A percentile compares a stretch with the other conserved stretches of the same genome.
Conservation (phyloP, 92 coral and sea anemone genomes). For the Heteractis magnifica region DNA sequence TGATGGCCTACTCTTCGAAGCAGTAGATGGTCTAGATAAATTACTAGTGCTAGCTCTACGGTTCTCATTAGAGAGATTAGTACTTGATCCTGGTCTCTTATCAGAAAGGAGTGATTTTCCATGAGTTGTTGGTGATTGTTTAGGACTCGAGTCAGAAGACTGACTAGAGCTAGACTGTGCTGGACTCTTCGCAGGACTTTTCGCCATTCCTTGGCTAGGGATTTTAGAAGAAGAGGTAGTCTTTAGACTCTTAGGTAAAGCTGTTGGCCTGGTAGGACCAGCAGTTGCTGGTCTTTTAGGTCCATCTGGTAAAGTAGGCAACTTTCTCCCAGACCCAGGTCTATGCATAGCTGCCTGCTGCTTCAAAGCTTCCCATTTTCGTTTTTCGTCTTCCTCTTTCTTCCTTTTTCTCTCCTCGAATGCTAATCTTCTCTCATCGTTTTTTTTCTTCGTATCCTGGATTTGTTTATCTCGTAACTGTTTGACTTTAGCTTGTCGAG, state of each 20-base stretch:
- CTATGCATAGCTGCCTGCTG: slow-evolving; percentile 62
- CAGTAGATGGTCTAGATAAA: slow-evolving; percentile 58
- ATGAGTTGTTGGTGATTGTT: slow-evolving; percentile 58
- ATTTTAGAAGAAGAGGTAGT: slow-evolving; percentile 44
- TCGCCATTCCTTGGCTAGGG: slow-evolving; percentile 39
- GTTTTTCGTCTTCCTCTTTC: slow-evolving; percentile 73
- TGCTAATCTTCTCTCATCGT: slow-evolving; percentile 84
- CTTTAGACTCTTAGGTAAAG: slow-evolving; percentile 64
- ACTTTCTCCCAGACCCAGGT: slow-evolving; percentile 85
- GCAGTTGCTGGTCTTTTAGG: slow-evolving; percentile 74
- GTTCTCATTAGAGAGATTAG: slow-evolving; percentile 35
- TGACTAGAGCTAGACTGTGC: slow-evolving; percentile 52
- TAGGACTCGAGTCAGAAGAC: slow-evolving; percentile 73
- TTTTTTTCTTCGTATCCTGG: slow-evolving; percentile 78
- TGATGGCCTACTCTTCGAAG: slow-evolving; percentile 48
- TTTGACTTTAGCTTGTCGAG: slow-evolving; percentile 71
- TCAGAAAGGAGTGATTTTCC: slow-evolving; percentile 43
- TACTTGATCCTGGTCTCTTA: slow-evolving; percentile 53
- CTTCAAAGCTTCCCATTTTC: slow-evolving; percentile 66
- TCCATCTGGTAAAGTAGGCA: slow-evolving; percentile 76
- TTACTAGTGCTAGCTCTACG: slow-evolving; percentile 67
- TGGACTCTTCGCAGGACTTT: slow-evolving; percentile 55
- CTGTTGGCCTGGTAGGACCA: slow-evolving; percentile 53
- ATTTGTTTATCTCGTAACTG: slow-evolving; percentile 85
- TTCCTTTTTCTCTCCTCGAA: slow-evolving; percentile 87